These are phyloP conservation scores for Acanthochromis polyacanthus DNA, from an alignment of 2,113 vertebrate species.

Conservation along the genomic window DNA sequence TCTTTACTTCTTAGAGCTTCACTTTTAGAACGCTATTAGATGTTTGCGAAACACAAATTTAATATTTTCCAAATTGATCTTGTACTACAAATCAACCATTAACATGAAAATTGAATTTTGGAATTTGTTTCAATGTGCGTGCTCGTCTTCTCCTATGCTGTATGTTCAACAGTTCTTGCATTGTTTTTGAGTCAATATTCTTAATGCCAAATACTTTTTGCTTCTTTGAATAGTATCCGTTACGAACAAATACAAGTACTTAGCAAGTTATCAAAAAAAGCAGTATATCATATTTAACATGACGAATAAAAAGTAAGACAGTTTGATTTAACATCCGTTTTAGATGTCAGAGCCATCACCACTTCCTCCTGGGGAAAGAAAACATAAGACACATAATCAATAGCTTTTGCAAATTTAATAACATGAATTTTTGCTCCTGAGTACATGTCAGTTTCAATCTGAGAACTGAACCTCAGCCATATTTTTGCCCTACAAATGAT, in stretches of 20 bases:
- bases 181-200: background rate
- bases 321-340: constrained; percentile 60
- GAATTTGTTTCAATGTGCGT: background rate
- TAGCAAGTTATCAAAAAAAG: constrained; percentile 1
- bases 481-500: constrained; percentile 53
- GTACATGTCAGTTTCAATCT: constrained; percentile 52
- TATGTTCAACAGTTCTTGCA: background rate
- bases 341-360: constrained; percentile 62
- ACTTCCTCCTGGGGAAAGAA: constrained; percentile 48
- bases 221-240: background rate
- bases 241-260: background rate
- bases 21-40: constrained; percentile 34
- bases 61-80: constrained; percentile 37
- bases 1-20: constrained; percentile 39
- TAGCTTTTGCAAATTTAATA: constrained; percentile 77
- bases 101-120: background rate
- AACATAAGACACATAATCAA: constrained; percentile 77
- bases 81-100: constrained; percentile 17
- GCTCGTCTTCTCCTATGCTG: background rate
- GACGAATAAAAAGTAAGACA: constrained; percentile 25
- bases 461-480: constrained; percentile 39
- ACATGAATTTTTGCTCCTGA: constrained; percentile 49
- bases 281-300: constrained; percentile 12
- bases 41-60: constrained; percentile 28
- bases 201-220: background rate